Conservation (phyloP, 2,797 vertebrate species). For the Bufotes viridis region DNA sequence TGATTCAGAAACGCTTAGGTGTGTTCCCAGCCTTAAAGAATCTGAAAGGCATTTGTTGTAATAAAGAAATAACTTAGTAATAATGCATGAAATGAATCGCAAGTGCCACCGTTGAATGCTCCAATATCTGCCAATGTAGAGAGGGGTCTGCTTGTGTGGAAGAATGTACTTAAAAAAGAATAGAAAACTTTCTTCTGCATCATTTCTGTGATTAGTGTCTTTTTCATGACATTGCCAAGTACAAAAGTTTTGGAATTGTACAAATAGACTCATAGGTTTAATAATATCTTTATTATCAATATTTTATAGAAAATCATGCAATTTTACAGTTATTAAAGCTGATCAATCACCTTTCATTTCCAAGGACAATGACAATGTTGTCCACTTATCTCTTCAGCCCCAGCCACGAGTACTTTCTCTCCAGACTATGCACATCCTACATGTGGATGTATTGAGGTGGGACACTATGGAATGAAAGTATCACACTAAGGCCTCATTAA, state of each 20-base stretch:
- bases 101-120: neutral
- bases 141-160: neutral
- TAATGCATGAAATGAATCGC: neutral
- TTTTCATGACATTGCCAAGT: too few relatives aligned
- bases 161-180: too few relatives aligned
- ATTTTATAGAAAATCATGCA: constrained; percentile 29
- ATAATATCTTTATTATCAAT: constrained; percentile 30
- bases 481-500: neutral
- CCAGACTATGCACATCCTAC: neutral
- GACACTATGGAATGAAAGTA: neutral
- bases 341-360: neutral
- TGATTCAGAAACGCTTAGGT: too few relatives aligned
- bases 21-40: too few relatives aligned
- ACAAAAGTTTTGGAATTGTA: neutral
- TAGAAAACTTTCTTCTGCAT: too few relatives aligned
- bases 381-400: neutral
- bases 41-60: neutral
- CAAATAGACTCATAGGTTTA: neutral
- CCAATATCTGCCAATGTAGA: neutral
- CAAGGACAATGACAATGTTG: neutral
- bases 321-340: constrained; percentile 19
- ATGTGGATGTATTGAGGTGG: neutral
- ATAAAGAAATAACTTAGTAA: neutral
- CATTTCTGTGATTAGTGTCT: too few relatives aligned
- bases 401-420: neutral